Evolutionary conservation across 1,140 invertebrate species (phyloP).

Genomic region (Ganaspis sp.): DNA sequence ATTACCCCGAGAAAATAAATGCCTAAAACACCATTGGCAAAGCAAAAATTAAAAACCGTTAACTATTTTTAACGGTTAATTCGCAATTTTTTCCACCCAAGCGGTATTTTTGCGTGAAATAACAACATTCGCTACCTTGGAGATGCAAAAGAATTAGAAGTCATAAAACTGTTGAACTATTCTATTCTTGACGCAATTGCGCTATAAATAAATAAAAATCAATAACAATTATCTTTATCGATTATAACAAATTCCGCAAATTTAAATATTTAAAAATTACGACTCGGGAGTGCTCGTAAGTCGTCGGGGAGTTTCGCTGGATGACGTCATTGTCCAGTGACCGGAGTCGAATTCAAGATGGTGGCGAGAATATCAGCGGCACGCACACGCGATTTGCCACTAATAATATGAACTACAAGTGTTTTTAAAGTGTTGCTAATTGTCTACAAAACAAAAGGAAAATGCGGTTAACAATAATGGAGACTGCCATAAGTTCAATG

Average conservation of each 20-base stretch:
- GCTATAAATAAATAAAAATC: conserved; percentile 1
- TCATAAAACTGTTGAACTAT: background rate
- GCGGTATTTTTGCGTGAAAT: background rate
- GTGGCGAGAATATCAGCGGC: background rate
- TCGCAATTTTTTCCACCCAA: background rate
- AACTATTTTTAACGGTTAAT: too few relatives aligned
- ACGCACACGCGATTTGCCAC: background rate
- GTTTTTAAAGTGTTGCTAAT: background rate
- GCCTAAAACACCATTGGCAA: too few relatives aligned
- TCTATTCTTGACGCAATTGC: background rate
- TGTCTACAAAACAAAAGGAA: background rate
- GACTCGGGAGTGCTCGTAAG: background rate
- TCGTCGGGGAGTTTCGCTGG: background rate
- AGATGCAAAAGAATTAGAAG: background rate
- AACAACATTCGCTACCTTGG: background rate
- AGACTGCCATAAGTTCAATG: background rate
- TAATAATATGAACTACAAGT: background rate
- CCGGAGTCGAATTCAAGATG: conserved; percentile 10
- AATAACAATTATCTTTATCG: conserved; percentile 7
- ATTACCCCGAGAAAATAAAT: too few relatives aligned
- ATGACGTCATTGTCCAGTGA: conserved; percentile 1
- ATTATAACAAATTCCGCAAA: background rate
- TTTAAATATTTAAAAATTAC: background rate
- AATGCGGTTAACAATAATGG: conserved; percentile 21
- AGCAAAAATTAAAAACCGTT: background rate